Evolutionary conservation across 2,797 vertebrate species (phyloP).

Genomic region (Neopelma chrysocephalum): DNA sequence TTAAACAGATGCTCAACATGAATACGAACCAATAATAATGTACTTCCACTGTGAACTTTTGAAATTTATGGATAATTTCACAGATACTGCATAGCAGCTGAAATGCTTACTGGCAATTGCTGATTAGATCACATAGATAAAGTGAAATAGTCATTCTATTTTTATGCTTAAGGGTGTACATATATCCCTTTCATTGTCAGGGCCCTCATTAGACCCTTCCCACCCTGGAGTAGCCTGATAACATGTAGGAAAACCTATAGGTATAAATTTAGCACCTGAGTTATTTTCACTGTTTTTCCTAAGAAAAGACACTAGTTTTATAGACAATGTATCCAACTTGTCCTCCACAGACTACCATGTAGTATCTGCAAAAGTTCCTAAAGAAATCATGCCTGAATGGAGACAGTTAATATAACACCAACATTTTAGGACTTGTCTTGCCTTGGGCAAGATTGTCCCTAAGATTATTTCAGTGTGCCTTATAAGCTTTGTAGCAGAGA

Average conservation of each 20-base stretch:
- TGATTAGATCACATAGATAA: background rate
- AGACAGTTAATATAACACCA: background rate
- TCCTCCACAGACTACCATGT: background rate
- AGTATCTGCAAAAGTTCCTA: background rate
- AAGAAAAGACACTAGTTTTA: background rate
- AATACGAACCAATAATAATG: slow-evolving; percentile 1
- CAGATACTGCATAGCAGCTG: background rate
- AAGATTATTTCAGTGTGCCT: background rate
- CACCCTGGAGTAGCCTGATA: background rate
- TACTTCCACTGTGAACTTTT: background rate
- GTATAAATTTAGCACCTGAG: background rate
- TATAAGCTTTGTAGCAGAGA: background rate
- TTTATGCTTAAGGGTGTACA: background rate
- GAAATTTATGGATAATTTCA: slow-evolving; percentile 29
- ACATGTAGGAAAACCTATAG: background rate
- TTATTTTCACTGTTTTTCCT: background rate
- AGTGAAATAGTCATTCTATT: background rate
- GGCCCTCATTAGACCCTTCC: background rate
- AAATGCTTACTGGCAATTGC: background rate
- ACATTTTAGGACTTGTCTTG: background rate
- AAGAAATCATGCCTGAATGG: background rate
- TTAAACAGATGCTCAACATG: slow-evolving; percentile 1
- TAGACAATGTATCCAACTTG: background rate
- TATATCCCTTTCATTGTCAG: background rate
- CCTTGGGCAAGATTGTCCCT: background rate